phyloP scores from a whole-genome alignment of 2,113 vertebrate species.

The Sturnira hondurensis region DNA sequence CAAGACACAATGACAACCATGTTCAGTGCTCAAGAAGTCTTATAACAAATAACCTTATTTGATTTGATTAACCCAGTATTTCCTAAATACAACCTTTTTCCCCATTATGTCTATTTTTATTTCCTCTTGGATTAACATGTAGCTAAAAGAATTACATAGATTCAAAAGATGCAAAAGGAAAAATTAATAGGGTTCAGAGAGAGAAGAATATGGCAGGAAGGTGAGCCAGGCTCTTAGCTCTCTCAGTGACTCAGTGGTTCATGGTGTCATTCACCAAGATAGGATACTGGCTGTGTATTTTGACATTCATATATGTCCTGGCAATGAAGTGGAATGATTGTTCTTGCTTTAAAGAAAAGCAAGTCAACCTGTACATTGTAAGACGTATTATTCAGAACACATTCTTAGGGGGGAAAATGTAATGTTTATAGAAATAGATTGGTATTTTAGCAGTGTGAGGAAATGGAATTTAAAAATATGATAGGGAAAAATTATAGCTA shows the following conservation, averaged over 20 bases:
- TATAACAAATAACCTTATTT: not conserved
- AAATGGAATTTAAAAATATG: slow-evolving; percentile 12
- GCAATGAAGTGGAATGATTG: not conserved
- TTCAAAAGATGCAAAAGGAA: not conserved
- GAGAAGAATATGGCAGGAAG: not conserved
- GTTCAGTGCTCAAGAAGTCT: not conserved
- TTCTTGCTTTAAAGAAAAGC: not conserved
- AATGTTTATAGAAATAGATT: slow-evolving; percentile 30
- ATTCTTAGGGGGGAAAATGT: not conserved
- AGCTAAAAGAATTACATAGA: not conserved
- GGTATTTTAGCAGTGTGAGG: not conserved
- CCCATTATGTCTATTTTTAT: not conserved
- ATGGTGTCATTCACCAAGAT: not conserved
- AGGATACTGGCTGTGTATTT: not conserved
- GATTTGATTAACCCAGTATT: not conserved
- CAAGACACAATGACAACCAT: not conserved
- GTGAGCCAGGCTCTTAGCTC: not conserved
- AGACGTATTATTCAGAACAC: not conserved
- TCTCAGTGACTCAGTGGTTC: not conserved
- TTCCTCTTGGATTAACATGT: not conserved
- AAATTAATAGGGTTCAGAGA: not conserved
- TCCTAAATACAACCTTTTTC: not conserved
- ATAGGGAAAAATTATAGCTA: not conserved
- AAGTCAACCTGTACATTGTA: not conserved
- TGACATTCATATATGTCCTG: not conserved